Base-by-base conservation (phyloP, 2,113 vertebrate genomes). In the Xiphorhynchus elegans region DNA sequence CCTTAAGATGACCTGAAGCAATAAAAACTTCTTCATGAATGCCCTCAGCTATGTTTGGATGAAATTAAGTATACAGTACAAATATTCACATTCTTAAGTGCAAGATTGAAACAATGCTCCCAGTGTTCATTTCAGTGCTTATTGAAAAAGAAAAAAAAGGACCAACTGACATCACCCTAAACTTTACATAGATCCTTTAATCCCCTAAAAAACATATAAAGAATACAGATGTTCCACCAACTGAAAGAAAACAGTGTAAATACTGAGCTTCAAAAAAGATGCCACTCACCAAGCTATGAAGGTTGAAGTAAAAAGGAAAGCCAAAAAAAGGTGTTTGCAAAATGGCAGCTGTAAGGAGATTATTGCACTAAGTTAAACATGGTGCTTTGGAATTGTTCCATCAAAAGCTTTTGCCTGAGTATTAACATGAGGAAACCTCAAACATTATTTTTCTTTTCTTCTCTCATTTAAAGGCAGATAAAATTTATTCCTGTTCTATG, bases 41-140 rank as follows among this genome's bases (percentile, higher is more conserved):
- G 89, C 97, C 87, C 94, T 97, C 93, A 81, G 87, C 82, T 97
- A 94, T 92, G 93, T 97, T 98, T 97, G 95, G 93, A 93, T 97
- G 92, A 98, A 95, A 97, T 98, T 95, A 97, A 97, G 95, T 97
- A 92, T 95, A 96, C 92, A 97, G 90, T 94, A 98, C 95, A 98
- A 98, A 98, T 97, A 98, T 93, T 97, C 98, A 98, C 97, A 97
- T 98, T 98, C 97, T 78, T 84, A 96, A 87, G 91, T 68, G 87
- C 89, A 79, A 94, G 95, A 77, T 93, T 95, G 87, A 96, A 98
- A 98, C 97, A 98, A 97, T 96, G 96, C 94, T 96, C 87, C n/a
- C 96, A 96, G 95, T 98, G 97, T 98, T 98, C 97, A 76, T 21
- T 92, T 89, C 88, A 97, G 81, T 83, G 89, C 96, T 92, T 63